A percentile compares a stretch with the other conserved stretches of the same genome.
Evolutionary conservation across 2,888 invertebrate genomes (phyloP).

Genomic region (Malthinus seriepunctatus): DNA sequence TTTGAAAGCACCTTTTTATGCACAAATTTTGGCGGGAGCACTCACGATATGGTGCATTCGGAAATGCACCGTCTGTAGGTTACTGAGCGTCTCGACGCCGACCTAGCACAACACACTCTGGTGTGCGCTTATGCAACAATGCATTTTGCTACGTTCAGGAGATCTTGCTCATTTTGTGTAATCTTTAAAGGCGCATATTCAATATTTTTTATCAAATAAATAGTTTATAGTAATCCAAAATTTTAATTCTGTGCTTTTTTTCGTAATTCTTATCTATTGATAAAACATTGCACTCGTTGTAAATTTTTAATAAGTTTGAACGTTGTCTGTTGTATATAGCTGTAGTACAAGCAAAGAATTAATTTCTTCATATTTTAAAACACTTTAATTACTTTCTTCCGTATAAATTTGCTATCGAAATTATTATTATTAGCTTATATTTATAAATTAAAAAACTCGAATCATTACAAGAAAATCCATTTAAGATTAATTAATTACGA

Average conservation of each 20-base stretch:
- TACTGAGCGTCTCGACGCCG: constrained; percentile 51
- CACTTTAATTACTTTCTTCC: too few species aligned
- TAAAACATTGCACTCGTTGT: too few species aligned
- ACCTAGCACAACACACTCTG: constrained; percentile 56
- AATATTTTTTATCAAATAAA: background rate
- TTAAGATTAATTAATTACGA: too few species aligned
- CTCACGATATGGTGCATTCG: constrained; percentile 38
- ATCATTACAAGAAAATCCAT: too few species aligned
- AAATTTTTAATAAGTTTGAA: too few species aligned
- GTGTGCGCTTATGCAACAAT: constrained; percentile 50
- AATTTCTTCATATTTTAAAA: too few species aligned
- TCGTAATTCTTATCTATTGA: too few species aligned
- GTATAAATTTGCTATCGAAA: too few species aligned
- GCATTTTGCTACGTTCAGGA: constrained; percentile 39
- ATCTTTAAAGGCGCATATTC: constrained; percentile 7
- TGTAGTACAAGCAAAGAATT: too few species aligned
- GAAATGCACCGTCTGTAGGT: constrained; percentile 46
- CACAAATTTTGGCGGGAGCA: constrained; percentile 41
- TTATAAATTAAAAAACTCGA: too few species aligned
- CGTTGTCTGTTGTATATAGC: too few species aligned
- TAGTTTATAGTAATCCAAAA: background rate
- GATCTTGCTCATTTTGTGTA: constrained; percentile 34
- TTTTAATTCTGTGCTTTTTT: background rate
- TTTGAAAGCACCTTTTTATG: constrained; percentile 34
- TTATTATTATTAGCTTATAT: too few species aligned